Percentiles rank a stretch among this genome's conserved stretches.
Evolutionary conservation across 2,113 vertebrate genomes (phyloP).

Genomic region (Nymphicus hollandicus): DNA sequence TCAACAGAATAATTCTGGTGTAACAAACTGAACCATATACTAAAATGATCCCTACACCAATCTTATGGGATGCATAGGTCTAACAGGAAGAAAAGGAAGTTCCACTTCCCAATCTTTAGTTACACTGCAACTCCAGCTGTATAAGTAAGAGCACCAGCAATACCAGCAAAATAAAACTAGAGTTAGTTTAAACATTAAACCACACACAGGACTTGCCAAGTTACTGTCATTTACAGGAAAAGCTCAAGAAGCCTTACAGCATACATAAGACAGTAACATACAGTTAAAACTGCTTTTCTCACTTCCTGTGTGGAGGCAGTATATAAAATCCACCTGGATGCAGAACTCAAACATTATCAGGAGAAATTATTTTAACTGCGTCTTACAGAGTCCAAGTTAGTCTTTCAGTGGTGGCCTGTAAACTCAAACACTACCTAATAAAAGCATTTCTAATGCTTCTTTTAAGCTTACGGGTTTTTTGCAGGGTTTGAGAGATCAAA

Average conservation of each 20-base stretch:
- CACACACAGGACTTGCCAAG: not conserved
- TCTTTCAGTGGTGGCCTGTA: not conserved
- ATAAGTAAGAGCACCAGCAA: not conserved
- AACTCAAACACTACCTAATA: not conserved
- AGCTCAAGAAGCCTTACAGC: not conserved
- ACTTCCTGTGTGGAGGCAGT: not conserved
- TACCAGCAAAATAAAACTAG: not conserved
- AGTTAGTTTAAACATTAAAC: constrained; percentile 2
- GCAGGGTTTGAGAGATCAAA: not conserved
- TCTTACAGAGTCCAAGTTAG: not conserved
- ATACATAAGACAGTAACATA: not conserved
- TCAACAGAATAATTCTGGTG: not conserved
- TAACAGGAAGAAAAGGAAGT: not conserved
- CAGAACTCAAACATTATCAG: not conserved
- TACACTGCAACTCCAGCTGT: not conserved
- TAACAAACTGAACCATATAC: not conserved
- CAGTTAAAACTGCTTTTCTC: not conserved
- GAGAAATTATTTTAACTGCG: not conserved
- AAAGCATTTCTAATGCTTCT: not conserved
- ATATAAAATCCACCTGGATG: not conserved
- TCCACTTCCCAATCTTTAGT: not conserved
- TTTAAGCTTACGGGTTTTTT: not conserved
- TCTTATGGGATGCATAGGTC: not conserved
- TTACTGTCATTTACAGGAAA: not conserved
- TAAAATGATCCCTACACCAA: not conserved